Evolutionary conservation across 2,797 vertebrate genomes (phyloP).

Genomic region (Falco peregrinus): DNA sequence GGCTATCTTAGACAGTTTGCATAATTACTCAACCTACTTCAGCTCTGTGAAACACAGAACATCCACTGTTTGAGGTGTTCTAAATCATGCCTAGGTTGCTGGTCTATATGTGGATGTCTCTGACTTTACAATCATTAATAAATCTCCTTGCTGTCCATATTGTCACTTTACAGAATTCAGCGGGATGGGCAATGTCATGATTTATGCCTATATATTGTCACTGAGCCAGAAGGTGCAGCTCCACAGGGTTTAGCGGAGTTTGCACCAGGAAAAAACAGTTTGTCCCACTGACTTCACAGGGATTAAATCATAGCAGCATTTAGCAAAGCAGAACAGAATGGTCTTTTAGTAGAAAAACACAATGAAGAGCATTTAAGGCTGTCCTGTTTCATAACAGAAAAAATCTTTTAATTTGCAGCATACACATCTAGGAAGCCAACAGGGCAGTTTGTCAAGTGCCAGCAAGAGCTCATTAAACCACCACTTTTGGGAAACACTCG

Average conservation of each 20-base stretch:
- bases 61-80: not conserved
- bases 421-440: slow-evolving; percentile 12
- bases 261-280: not conserved
- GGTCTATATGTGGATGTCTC: not conserved
- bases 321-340: slow-evolving; percentile 22
- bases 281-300: not conserved
- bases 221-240: slow-evolving; percentile 2
- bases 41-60: not conserved
- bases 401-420: not conserved
- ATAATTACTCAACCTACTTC: not conserved
- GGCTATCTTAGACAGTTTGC: not conserved
- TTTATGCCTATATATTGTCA: not conserved
- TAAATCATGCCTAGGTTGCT: not conserved
- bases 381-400: not conserved
- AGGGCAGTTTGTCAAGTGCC: slow-evolving; percentile 35
- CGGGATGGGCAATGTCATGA: not conserved
- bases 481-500: slow-evolving; percentile 10
- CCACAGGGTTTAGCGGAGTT: not conserved
- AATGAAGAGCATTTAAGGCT: not conserved
- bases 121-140: not conserved
- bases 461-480: slow-evolving; percentile 34
- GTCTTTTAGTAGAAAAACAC: not conserved
- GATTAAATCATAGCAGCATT: slow-evolving; percentile 31
- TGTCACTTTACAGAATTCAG: not conserved
- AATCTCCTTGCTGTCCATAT: not conserved